Percentiles rank a stretch among this genome's conserved stretches.
Evolutionary conservation across 2,113 vertebrate species (phyloP).

Genomic region (Oryzias javanicus): DNA sequence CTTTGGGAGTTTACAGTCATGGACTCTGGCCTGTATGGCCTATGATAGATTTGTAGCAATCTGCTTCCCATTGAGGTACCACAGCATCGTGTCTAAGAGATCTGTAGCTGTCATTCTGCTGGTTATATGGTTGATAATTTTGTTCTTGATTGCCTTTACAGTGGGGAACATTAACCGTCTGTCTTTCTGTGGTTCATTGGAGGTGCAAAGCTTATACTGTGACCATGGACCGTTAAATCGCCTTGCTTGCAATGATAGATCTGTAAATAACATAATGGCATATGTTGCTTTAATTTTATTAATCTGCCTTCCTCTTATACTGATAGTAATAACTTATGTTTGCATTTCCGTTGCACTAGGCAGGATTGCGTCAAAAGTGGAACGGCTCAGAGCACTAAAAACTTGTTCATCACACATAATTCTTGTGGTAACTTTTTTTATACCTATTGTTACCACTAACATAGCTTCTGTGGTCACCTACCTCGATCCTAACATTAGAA

Average conservation of each 20-base stretch:
- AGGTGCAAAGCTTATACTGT: constrained; percentile 62
- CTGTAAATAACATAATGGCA: constrained; percentile 2
- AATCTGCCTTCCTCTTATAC: constrained; percentile 16
- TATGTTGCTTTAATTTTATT: neutral
- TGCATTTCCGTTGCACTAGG: constrained; percentile 21
- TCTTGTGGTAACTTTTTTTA: constrained; percentile 51
- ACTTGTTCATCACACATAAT: constrained; percentile 67
- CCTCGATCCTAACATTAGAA: constrained; percentile 50
- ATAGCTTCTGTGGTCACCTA: neutral
- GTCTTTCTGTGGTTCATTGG: constrained; percentile 65
- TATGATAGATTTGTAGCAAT: constrained; percentile 71
- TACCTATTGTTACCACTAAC: neutral
- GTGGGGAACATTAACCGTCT: constrained; percentile 48
- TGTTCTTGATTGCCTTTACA: rapidly evolving
- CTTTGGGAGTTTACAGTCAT: constrained; percentile 55
- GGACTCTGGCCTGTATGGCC: constrained; percentile 56
- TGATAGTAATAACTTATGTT: constrained; percentile 36
- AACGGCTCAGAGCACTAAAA: constrained; percentile 61
- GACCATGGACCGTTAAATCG: constrained; percentile 53
- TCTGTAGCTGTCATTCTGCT: constrained; percentile 28
- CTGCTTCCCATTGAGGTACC: constrained; percentile 63
- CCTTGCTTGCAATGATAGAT: constrained; percentile 55
- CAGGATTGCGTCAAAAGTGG: constrained; percentile 34
- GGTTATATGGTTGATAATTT: constrained; percentile 17
- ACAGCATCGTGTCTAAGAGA: constrained; percentile 44